Evolutionary conservation across 37 sponge, comb jelly and placozoan genomes (phyloP), one percentile per base, ranked within the genome.

Genomic region (Cliona cf. orientalis): DNA sequence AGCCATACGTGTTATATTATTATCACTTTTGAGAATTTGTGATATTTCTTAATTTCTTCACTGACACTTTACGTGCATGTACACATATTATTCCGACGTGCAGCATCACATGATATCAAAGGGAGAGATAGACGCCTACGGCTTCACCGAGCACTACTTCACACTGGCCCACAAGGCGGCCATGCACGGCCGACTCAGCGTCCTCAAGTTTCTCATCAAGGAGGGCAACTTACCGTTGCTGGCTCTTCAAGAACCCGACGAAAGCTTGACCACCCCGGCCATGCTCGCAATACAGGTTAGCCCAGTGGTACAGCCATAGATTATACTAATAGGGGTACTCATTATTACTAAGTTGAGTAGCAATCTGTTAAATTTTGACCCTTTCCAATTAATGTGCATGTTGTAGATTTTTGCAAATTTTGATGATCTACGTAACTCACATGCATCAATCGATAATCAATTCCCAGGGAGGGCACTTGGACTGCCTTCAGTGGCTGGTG

Each of bases 401-500:
- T n/a, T n/a, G n/a, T n/a, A n/a, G n/a, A n/a, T n/a, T n/a, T n/a
- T n/a, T n/a, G n/a, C n/a, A n/a, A n/a, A n/a, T n/a, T n/a, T n/a
- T n/a, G n/a, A n/a, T n/a, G n/a, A n/a, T n/a, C n/a, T n/a, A n/a
- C n/a, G n/a, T n/a, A n/a, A n/a, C n/a, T n/a, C n/a, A n/a, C n/a
- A n/a, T n/a, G n/a, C n/a, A n/a, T n/a, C n/a, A n/a, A n/a, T n/a
- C n/a, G n/a, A n/a, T n/a, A n/a, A n/a, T n/a, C n/a, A n/a, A n/a
- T n/a, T n/a, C n/a, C 22, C 39, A 91, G 87, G 79, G 79, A 31
- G 90, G 94, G 5, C 84, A 84, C 44, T 40, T 90, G 57, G 90
- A 94, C 42, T 89, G 90, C 80, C 83, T 94, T 19, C 81, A 87
- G 55, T 90, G 84, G 77, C 71, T 94, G 53, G 82, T 94, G 31